Evolutionary conservation across 2,888 invertebrate genomes (phyloP).

Genomic region (Acrobasis suavella): DNA sequence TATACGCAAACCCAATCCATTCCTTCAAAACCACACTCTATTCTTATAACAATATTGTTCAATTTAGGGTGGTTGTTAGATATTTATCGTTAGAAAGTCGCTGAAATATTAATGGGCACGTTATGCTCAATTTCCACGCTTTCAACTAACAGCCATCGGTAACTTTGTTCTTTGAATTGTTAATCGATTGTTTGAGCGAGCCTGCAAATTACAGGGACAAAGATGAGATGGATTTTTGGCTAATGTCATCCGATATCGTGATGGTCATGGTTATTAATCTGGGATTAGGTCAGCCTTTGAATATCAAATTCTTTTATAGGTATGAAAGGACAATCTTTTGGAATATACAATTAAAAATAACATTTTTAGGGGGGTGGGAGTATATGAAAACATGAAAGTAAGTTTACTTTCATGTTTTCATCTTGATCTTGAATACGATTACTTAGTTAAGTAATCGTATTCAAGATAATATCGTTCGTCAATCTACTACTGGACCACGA

Average conservation of each 20-base stretch:
- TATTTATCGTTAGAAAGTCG: conserved; percentile 65
- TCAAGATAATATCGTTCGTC: too few relatives aligned
- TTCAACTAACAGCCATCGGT: conserved; percentile 71
- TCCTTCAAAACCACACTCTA: conserved; percentile 40
- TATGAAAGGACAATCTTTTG: too few relatives aligned
- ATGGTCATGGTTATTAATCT: not conserved
- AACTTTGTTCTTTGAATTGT: conserved; percentile 45
- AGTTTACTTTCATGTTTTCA: too few relatives aligned
- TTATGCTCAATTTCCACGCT: conserved; percentile 80
- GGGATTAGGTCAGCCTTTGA: not conserved
- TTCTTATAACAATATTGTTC: conserved; percentile 30
- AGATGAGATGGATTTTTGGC: not conserved
- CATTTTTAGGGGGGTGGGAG: too few relatives aligned
- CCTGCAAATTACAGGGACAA: not conserved
- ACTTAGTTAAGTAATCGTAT: too few relatives aligned
- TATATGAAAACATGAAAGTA: too few relatives aligned
- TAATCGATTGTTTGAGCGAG: conserved; percentile 17
- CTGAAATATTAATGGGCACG: conserved; percentile 77
- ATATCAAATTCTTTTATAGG: too few relatives aligned
- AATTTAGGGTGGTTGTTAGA: conserved; percentile 29
- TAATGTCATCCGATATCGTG: not conserved
- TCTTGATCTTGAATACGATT: too few relatives aligned
- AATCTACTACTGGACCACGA: too few relatives aligned
- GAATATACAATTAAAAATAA: too few relatives aligned
- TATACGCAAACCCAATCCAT: conserved; percentile 36